These are phyloP conservation scores for Sphaerophoria taeniata DNA, from an alignment of 2,888 invertebrate genomes.

Conservation along the genomic window DNA sequence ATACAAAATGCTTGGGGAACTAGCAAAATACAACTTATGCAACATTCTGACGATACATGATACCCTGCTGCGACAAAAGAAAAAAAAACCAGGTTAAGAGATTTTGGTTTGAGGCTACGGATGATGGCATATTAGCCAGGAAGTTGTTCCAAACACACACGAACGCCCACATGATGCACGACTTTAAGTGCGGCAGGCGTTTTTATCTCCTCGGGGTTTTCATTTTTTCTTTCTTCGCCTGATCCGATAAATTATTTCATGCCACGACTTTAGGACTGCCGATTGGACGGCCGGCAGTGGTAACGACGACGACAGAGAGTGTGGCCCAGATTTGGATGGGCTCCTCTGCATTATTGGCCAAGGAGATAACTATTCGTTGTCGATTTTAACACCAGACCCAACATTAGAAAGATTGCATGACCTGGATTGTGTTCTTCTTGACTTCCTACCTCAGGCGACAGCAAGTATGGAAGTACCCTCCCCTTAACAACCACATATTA, in stretches of 20 bases:
- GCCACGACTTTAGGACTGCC: neutral
- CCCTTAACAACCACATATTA: slow-evolving; percentile 19
- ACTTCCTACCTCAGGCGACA: slow-evolving; percentile 26
- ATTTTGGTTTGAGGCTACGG: slow-evolving; percentile 68
- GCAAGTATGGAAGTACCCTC: slow-evolving; percentile 34
- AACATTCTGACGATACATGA: slow-evolving; percentile 66
- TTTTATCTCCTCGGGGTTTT: slow-evolving; percentile 17
- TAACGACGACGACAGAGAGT: slow-evolving; percentile 8
- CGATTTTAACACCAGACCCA: slow-evolving; percentile 36
- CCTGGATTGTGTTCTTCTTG: slow-evolving; percentile 24
- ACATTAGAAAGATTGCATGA: slow-evolving; percentile 54
- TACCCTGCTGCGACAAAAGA: slow-evolving; percentile 35
- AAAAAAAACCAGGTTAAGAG: slow-evolving; percentile 64
- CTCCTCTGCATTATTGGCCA: slow-evolving; percentile 60
- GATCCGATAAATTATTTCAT: slow-evolving; percentile 47
- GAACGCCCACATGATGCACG: slow-evolving; percentile 68
- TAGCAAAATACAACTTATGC: slow-evolving; percentile 61
- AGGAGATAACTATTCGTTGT: slow-evolving; percentile 34
- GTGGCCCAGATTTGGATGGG: slow-evolving; percentile 65
- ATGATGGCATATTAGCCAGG: slow-evolving; percentile 64
- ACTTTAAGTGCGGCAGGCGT: slow-evolving; percentile 42
- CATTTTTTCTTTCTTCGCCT: neutral
- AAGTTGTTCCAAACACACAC: slow-evolving; percentile 60
- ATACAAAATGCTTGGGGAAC: slow-evolving; percentile 55
- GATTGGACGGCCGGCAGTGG: no score